Percentiles rank a stretch among this genome's conserved stretches.
Evolutionary conservation across 2,797 vertebrate genomes (phyloP).

Genomic region (Oreonectes daqikongensis): DNA sequence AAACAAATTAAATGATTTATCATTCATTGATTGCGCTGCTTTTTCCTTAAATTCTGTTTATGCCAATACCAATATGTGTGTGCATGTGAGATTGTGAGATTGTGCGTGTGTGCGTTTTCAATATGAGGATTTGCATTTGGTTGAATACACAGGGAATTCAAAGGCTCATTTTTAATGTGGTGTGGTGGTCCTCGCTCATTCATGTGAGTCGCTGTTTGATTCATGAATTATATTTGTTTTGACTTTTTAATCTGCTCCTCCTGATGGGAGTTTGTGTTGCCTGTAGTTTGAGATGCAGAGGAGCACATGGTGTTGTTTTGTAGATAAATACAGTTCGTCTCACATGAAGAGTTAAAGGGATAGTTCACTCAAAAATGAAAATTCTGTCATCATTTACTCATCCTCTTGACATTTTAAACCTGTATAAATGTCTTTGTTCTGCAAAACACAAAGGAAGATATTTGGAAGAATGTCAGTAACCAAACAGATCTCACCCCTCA

Average conservation of each 20-base stretch:
- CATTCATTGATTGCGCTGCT: neutral
- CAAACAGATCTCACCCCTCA: no score
- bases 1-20: neutral
- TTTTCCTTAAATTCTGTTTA: neutral
- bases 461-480: no score
- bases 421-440: no score
- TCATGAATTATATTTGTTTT: conserved; percentile 9
- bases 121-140: conserved; percentile 33
- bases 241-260: neutral
- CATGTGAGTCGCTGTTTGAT: conserved; percentile 25
- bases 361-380: no score
- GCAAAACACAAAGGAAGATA: no score
- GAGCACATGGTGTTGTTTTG: neutral
- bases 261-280: neutral
- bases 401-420: no score
- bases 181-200: conserved; percentile 12
- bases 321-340: neutral
- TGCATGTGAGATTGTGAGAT: neutral
- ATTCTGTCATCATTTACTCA: no score
- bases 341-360: neutral
- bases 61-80: neutral
- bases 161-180: conserved; percentile 46
- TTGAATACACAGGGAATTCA: conserved; percentile 36
- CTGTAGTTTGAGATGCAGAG: neutral
- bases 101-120: conserved; percentile 29